phyloP scores from a whole-genome alignment of 2,888 invertebrate genomes.

The Ochlodes sylvanus region DNA sequence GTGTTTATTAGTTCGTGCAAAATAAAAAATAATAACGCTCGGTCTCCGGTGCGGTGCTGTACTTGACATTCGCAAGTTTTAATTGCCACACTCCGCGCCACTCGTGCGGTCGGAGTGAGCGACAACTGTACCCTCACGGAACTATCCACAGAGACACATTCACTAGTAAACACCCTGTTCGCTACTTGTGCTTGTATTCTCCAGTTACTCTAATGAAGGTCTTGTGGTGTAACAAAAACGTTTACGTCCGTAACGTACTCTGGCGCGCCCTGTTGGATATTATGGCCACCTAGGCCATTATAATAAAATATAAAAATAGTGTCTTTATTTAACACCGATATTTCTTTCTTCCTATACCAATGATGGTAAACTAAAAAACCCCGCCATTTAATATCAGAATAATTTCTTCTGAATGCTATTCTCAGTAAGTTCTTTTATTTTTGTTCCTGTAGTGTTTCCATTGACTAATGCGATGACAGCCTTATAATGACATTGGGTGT shows the following conservation, averaged over 20 bases:
- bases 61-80: conserved; percentile 84
- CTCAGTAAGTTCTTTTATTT: too few relatives aligned
- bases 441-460: too few relatives aligned
- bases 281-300: too few relatives aligned
- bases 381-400: too few relatives aligned
- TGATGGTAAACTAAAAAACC: too few relatives aligned
- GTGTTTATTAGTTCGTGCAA: conserved; percentile 58
- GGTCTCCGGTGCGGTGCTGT: conserved; percentile 57
- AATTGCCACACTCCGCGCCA: conserved; percentile 78
- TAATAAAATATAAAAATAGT: too few relatives aligned
- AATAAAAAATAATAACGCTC: conserved; percentile 71
- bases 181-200: conserved; percentile 47
- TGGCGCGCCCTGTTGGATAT: not conserved
- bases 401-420: too few relatives aligned
- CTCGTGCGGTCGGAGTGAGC: conserved; percentile 71
- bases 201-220: conserved; percentile 53
- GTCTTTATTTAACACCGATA: too few relatives aligned
- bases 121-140: conserved; percentile 62
- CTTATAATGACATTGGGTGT: too few relatives aligned
- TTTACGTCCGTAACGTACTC: conserved; percentile 30
- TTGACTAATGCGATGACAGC: too few relatives aligned
- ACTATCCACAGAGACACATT: conserved; percentile 59
- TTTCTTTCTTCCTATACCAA: too few relatives aligned
- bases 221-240: conserved; percentile 47
- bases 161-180: conserved; percentile 56